phyloP scores from a whole-genome alignment of 2,797 vertebrate species.

The Chelon auratus region DNA sequence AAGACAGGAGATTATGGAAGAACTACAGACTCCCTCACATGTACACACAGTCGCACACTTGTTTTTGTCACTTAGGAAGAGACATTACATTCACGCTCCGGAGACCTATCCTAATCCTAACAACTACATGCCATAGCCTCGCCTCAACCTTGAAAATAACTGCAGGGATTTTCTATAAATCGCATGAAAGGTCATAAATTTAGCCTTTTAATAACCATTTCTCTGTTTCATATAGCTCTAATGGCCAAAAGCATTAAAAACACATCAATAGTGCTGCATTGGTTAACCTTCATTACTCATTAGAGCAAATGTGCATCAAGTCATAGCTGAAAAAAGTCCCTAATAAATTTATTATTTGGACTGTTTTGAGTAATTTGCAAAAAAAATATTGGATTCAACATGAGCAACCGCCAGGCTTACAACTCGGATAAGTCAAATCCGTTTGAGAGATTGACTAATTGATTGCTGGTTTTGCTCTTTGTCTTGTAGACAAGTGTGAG shows the following conservation, averaged over 20 bases:
- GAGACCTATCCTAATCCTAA: conserved; percentile 37
- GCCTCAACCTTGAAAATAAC: conserved; percentile 5
- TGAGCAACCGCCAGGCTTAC: background rate
- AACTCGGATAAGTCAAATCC: too few species aligned
- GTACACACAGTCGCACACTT: conserved; percentile 40
- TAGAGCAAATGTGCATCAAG: background rate
- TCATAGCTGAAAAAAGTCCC: background rate
- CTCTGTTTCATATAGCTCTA: background rate
- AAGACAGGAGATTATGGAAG: conserved; percentile 81
- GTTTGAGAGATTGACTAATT: background rate
- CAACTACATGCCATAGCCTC: conserved; percentile 26
- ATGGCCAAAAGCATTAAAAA: background rate
- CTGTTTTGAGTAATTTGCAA: background rate
- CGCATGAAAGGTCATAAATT: conserved; percentile 9
- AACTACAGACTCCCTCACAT: conserved; percentile 69
- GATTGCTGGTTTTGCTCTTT: background rate
- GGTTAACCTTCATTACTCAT: background rate
- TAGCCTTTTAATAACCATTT: background rate
- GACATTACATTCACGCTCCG: conserved; percentile 29
- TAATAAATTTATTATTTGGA: background rate
- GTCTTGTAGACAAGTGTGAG: background rate
- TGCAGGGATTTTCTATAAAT: conserved; percentile 4
- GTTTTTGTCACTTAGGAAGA: conserved; percentile 50
- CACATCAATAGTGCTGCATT: background rate
- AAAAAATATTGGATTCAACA: background rate